Percentiles rank a stretch among this genome's conserved stretches.
Conservation (phyloP, 1,140 invertebrate species). For the Drosophila nigrodunni region DNA sequence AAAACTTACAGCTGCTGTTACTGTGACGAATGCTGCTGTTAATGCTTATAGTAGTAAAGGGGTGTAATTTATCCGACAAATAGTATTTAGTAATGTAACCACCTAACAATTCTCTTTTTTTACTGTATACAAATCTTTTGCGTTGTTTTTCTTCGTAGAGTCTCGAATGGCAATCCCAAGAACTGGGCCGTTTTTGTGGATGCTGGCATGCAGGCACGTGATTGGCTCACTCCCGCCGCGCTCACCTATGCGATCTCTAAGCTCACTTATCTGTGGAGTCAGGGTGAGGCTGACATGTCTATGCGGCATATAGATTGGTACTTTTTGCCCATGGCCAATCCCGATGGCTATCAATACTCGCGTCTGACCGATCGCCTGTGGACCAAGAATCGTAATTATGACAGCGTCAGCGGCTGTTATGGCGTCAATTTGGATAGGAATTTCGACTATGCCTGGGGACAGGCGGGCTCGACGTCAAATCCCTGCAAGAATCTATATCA, state of each 20-base stretch:
- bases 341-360: slow-evolving; percentile 90
- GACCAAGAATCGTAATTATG: slow-evolving; percentile 89
- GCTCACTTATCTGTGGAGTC: slow-evolving; percentile 88
- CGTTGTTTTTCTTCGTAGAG: slow-evolving; percentile 78
- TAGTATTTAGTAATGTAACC: background rate
- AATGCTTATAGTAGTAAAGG: background rate
- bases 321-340: slow-evolving; percentile 89
- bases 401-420: slow-evolving; percentile 87
- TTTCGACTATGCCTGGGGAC: slow-evolving; percentile 92
- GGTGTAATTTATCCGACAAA: background rate
- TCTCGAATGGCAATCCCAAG: slow-evolving; percentile 87
- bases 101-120: background rate
- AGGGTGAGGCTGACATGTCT: slow-evolving; percentile 85
- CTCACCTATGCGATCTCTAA: slow-evolving; percentile 91
- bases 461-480: slow-evolving; percentile 90
- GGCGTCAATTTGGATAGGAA: slow-evolving; percentile 93
- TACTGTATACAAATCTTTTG: no score
- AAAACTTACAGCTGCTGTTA: background rate
- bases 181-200: slow-evolving; percentile 89
- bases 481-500: slow-evolving; percentile 92
- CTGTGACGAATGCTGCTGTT: background rate
- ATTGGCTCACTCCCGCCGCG: slow-evolving; percentile 94
- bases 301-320: slow-evolving; percentile 92
- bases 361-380: slow-evolving; percentile 88
- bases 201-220: slow-evolving; percentile 91